A percentile compares a stretch with the other conserved stretches of the same genome.
These are phyloP conservation scores for Diadegma fenestrale DNA, from an alignment of 2,888 invertebrate species.

Conservation along the genomic window DNA sequence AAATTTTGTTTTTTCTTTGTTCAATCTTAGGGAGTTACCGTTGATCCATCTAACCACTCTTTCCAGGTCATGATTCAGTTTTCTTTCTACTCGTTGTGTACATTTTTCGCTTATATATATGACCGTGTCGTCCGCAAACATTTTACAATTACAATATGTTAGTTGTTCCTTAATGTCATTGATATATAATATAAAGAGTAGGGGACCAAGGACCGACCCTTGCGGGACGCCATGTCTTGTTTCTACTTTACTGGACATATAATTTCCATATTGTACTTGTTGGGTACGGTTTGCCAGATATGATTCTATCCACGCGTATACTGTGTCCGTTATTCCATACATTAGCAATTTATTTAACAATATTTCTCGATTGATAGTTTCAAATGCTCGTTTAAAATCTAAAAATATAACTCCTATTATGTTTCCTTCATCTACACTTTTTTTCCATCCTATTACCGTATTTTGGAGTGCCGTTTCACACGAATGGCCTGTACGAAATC, in stretches of 20 bases:
- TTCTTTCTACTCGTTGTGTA: too few relatives aligned
- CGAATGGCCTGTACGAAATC: constrained; percentile 45
- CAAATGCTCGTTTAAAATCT: constrained; percentile 40
- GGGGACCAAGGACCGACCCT: neutral
- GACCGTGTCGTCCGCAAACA: constrained; percentile 31
- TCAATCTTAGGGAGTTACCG: too few relatives aligned
- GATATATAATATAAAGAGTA: neutral
- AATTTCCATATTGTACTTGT: constrained; percentile 6
- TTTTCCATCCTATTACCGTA: constrained; percentile 48
- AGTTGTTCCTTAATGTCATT: neutral
- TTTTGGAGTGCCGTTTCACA: constrained; percentile 62
- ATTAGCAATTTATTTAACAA: neutral
- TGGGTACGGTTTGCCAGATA: constrained; percentile 19
- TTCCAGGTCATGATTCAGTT: too few relatives aligned
- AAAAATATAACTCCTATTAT: constrained; percentile 57
- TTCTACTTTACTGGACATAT: neutral
- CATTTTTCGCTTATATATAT: neutral
- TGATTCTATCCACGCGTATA: constrained; percentile 15
- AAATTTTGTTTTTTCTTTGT: too few relatives aligned
- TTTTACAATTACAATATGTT: constrained; percentile 12
- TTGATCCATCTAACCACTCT: too few relatives aligned
- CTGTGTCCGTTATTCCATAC: constrained; percentile 19
- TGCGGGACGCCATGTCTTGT: neutral
- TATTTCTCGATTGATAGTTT: constrained; percentile 18
- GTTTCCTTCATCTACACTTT: constrained; percentile 33